Evolutionary conservation across 2,888 invertebrate genomes (phyloP).

Genomic region (Dioctria rufipes): DNA sequence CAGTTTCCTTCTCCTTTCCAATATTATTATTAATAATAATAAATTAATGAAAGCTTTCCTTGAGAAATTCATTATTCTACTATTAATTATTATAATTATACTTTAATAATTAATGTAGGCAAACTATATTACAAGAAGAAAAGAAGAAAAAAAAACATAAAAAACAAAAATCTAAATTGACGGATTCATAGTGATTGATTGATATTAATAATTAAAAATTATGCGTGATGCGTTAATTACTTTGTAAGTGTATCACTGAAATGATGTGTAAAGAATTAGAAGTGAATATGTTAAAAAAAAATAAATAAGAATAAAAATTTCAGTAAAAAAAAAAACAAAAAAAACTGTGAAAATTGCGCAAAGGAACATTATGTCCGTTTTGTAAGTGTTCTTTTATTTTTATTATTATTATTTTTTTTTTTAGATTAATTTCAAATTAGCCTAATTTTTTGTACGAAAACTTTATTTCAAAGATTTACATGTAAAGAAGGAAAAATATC

Average conservation of each 20-base stretch:
- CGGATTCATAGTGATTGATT: conserved; percentile 43
- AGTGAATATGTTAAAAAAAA: conserved; percentile 37
- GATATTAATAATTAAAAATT: conserved; percentile 43
- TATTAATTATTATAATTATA: conserved; percentile 43
- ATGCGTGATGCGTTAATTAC: conserved; percentile 43
- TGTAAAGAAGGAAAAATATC: conserved; percentile 46
- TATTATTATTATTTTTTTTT: not conserved
- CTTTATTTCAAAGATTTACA: conserved; percentile 47
- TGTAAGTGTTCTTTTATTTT: conserved; percentile 40
- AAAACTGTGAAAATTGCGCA: conserved; percentile 46
- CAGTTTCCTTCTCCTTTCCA: no score
- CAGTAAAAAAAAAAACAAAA: conserved; percentile 15
- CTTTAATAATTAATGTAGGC: conserved; percentile 47
- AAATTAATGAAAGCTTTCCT: no score
- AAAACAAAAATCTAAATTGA: conserved; percentile 20
- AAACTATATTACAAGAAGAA: conserved; percentile 16
- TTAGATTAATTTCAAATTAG: conserved; percentile 50
- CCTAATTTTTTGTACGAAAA: conserved; percentile 52
- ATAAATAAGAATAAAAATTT: not conserved
- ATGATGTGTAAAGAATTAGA: conserved; percentile 18
- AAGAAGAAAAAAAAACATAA: no score
- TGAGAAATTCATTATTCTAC: not conserved
- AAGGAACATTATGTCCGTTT: conserved; percentile 35
- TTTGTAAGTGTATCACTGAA: conserved; percentile 10
- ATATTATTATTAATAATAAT: no score